These are phyloP conservation scores for Lepidocolaptes lacrymiger DNA, from an alignment of 2,797 vertebrate species.

Conservation along the genomic window DNA sequence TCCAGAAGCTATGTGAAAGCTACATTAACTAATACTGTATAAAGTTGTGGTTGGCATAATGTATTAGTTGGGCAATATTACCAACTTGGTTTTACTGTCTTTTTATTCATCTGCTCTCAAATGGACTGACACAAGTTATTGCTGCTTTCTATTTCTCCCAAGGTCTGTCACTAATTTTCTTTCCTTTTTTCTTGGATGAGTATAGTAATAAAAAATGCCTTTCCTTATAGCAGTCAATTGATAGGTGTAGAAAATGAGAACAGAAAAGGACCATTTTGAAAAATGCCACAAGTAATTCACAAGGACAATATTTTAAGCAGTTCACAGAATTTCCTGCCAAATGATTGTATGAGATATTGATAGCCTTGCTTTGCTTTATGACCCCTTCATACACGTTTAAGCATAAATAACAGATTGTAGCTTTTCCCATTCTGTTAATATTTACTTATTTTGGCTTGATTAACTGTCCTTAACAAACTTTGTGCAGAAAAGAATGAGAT, in stretches of 20 bases:
- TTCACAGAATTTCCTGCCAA: neutral
- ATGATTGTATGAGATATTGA: neutral
- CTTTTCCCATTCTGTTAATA: neutral
- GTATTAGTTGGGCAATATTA: neutral
- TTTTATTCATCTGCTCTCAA: conserved; percentile 35
- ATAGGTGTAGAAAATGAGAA: conserved; percentile 40
- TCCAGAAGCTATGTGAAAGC: neutral
- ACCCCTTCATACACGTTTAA: neutral
- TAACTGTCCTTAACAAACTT: neutral
- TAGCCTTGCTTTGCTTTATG: conserved; percentile 13
- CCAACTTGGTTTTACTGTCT: conserved; percentile 3
- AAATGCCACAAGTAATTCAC: conserved; percentile 44
- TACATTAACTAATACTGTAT: conserved; percentile 4
- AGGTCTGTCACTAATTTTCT: neutral
- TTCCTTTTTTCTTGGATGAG: neutral
- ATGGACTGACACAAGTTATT: conserved; percentile 2
- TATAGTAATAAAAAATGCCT: conserved; percentile 16
- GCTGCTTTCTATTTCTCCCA: conserved; percentile 23
- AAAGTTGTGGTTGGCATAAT: neutral
- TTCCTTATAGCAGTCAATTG: conserved; percentile 1
- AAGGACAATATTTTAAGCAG: conserved; percentile 15
- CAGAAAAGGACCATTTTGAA: conserved; percentile 36
- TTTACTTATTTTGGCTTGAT: neutral
- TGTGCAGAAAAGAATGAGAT: neutral
- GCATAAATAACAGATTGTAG: conserved; percentile 8